Evolutionary conservation across 1,140 invertebrate genomes (phyloP), one percentile per base, ranked within the genome.

Genomic region (Drosophila busckii): DNA sequence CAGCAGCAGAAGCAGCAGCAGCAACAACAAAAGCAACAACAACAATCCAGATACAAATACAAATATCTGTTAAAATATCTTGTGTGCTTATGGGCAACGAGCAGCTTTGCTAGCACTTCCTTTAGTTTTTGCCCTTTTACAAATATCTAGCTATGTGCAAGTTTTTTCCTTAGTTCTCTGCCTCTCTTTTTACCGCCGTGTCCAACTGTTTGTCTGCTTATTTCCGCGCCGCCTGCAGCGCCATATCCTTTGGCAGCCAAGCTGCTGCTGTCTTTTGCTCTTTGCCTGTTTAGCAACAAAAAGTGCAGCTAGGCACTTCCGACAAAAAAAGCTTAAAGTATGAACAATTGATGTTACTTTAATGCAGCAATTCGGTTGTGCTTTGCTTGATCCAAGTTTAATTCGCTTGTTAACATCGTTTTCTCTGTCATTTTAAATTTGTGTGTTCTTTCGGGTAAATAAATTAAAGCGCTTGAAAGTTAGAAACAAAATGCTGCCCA

Each of bases 31-130:
- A 9, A 40, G 9, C 10, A 13, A 3, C 25, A 19, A 9, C 31
- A 22, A 3, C 35, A 12, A 12, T 2, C 8, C 2, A 26, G 8
- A 4, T 17, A 7, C 5, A 38, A 38, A 5, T 15, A 19, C 4
- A 45, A 45, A 6, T 20, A 12, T 3, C 20, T 31, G 26, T n/a
- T n/a, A 20, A 65, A 61, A 50, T 55, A 52, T 59, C 26, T 32
- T 19, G 55, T 65, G 70, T 55, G 70, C 41, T 62, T 60, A 56
- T 46, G 49, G 52, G 42, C 4, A 58, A 63, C 44, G 61, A 34
- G 42, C 40, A 65, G 37, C 44, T 71, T 66, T n/a, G 23, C 35
- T 48, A 6, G 8, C 15, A 25, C 38, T 56, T 34, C 13, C 26
- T 13, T 23, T 31, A 12, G 10, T 12, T 41, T 29, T 22, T 22